Conservation (phyloP, 2,797 vertebrate genomes). For the Peromyscus melanophrys region DNA sequence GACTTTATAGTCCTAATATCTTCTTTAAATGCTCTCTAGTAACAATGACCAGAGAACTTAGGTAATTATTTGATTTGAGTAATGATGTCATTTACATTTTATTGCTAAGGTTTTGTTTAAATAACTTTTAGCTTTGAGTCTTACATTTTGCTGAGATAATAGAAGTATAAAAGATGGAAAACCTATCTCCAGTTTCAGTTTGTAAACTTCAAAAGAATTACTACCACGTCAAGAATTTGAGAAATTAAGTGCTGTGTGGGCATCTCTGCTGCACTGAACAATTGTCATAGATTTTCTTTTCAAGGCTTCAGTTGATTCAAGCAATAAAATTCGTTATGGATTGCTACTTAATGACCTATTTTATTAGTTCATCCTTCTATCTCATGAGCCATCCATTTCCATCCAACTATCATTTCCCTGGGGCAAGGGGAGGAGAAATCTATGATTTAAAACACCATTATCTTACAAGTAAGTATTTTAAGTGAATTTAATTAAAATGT, state of each 20-base stretch:
- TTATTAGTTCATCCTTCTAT: background rate
- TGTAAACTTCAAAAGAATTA: slow-evolving; percentile 44
- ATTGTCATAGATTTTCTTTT: slow-evolving; percentile 12
- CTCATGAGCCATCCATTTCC: background rate
- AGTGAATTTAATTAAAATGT: slow-evolving; percentile 34
- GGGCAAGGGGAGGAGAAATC: too few relatives aligned
- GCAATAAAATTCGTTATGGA: slow-evolving; percentile 5
- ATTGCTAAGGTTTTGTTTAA: slow-evolving; percentile 30
- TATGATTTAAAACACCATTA: background rate
- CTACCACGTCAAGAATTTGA: slow-evolving; percentile 7
- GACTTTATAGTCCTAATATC: background rate
- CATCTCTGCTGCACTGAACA: background rate
- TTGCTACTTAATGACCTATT: background rate
- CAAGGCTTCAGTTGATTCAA: slow-evolving; percentile 10
- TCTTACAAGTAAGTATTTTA: slow-evolving; percentile 15
- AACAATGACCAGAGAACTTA: slow-evolving; percentile 34
- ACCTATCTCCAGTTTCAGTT: slow-evolving; percentile 22
- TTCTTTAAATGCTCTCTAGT: background rate
- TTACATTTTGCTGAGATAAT: slow-evolving; percentile 45
- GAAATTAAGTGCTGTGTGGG: slow-evolving; percentile 8
- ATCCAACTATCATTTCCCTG: background rate
- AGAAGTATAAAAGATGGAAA: slow-evolving; percentile 59
- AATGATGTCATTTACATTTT: slow-evolving; percentile 62
- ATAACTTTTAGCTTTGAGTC: slow-evolving; percentile 21
- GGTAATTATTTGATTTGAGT: slow-evolving; percentile 51